Evolutionary conservation across 2,888 invertebrate species (phyloP).

Genomic region (Noctua comes): DNA sequence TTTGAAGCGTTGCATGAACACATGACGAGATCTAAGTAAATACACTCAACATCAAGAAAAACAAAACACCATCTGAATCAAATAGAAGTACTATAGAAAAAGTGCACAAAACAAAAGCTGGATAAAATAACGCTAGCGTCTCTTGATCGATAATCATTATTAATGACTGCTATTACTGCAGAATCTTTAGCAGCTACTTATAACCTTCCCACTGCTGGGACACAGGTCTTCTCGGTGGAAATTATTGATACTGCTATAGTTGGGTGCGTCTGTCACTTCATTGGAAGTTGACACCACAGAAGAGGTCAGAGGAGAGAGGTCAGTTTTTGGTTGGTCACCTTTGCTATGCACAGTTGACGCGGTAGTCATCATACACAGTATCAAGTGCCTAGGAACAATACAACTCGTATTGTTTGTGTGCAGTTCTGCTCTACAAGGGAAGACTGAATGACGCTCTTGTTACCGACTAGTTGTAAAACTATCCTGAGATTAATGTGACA

Average conservation of each 20-base stretch:
- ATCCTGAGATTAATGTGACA: slow-evolving; percentile 4
- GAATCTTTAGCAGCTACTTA: background rate
- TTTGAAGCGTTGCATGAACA: background rate
- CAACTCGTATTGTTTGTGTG: background rate
- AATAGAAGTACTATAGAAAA: background rate
- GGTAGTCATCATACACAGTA: background rate
- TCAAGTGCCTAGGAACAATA: background rate
- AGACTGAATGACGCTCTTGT: slow-evolving; percentile 16
- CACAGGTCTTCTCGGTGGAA: background rate
- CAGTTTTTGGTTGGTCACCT: background rate
- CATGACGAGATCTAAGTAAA: background rate
- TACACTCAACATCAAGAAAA: background rate
- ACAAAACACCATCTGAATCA: background rate
- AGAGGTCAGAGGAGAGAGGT: background rate
- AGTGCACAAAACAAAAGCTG: background rate
- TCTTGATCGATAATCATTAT: background rate
- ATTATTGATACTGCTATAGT: background rate
- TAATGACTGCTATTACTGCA: background rate
- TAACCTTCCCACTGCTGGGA: background rate
- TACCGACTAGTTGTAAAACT: slow-evolving; percentile 16
- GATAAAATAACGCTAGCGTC: background rate
- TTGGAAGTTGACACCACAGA: background rate
- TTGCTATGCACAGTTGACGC: background rate
- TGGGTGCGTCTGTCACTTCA: background rate
- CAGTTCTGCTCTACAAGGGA: slow-evolving; percentile 41